Conservation (phyloP, 2,888 invertebrate species). For the Cryptophagus acutangulus region DNA sequence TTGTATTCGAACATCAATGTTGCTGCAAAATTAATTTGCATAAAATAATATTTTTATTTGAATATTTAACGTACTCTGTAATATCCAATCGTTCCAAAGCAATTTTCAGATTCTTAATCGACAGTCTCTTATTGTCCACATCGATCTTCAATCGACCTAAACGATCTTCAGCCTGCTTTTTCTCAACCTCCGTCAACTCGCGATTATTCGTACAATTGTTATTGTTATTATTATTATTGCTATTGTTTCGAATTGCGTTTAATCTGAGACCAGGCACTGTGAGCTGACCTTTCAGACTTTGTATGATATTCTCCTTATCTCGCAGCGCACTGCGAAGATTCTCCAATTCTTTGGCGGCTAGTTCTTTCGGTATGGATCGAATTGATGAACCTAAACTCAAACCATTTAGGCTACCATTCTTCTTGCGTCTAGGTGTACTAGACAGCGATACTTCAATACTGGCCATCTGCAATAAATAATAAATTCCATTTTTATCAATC, state of each 20-base stretch:
- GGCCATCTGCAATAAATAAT: slow-evolving; percentile 61
- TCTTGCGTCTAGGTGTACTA: slow-evolving; percentile 57
- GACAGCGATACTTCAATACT: slow-evolving; percentile 77
- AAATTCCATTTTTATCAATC: neutral
- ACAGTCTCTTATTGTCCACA: slow-evolving; percentile 70
- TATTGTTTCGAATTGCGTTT: slow-evolving; percentile 38
- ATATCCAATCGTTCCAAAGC: slow-evolving; percentile 79
- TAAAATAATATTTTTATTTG: slow-evolving; percentile 2
- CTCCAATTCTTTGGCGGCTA: slow-evolving; percentile 60
- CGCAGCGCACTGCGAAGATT: slow-evolving; percentile 64
- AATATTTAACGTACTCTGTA: slow-evolving; percentile 66
- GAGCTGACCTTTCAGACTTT: slow-evolving; percentile 66
- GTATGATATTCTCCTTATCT: slow-evolving; percentile 80
- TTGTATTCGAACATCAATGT: slow-evolving; percentile 83
- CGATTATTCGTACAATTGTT: slow-evolving; percentile 34
- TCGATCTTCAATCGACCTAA: slow-evolving; percentile 59
- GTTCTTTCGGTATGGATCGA: slow-evolving; percentile 42
- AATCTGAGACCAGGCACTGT: slow-evolving; percentile 57
- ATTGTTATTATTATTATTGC: slow-evolving; percentile 33
- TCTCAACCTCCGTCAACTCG: slow-evolving; percentile 53
- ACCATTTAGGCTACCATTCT: slow-evolving; percentile 40
- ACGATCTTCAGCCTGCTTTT: slow-evolving; percentile 57
- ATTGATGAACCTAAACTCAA: slow-evolving; percentile 39
- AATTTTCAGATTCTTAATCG: slow-evolving; percentile 76
- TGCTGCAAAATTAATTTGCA: slow-evolving; percentile 52